Evolutionary conservation across 1,140 invertebrate genomes (phyloP), one percentile per base, ranked within the genome.

Genomic region (Brachionus rubens): DNA sequence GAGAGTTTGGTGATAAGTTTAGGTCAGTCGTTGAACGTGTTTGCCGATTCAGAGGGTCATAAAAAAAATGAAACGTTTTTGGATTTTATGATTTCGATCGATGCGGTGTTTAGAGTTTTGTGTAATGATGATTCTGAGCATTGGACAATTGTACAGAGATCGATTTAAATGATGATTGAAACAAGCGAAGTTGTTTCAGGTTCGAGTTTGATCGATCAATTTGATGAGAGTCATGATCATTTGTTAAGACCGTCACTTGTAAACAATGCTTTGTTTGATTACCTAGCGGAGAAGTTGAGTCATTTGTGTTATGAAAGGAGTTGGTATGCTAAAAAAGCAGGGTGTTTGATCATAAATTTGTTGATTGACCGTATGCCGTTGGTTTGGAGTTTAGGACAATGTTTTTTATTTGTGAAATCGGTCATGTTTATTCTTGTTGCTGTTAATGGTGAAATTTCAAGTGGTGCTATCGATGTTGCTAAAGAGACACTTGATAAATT

Each of bases 301-400:
- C 88, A 90, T 0, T 82, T 99, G 0, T 98, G 96, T 81, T 99
- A 98, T 83, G 94, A 98, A 78, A 87, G 94, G 12, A 94, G 96
- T 0, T 99, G 96, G 96, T 98, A 97, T 83, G 91, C 94, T 0
- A 98, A 98, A 86, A 86, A 96, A 9, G 95, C 96, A 41, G 96
- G 96, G 82, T 86, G 80, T 79, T 83, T 82, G 2, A 19, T 54
- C 16, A 47, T 33, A 5, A 56, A 40, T 16, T 43, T 77, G 9
- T 24, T 56, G 6, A 2, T 14, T 7, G 52, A 24, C 3, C 36
- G 52, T 40, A 67, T 50, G 76, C 46, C 46, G 21, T 3, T 62
- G 40, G 12, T 33, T 33, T 72, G 68, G 43, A 50, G 26, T 2
- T 19, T 75, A 21, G 26, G 30, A 30, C 50, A 75, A 28, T 76